These are phyloP conservation scores for Pandemis cinnamomeana DNA, from an alignment of 2,888 invertebrate genomes.

Conservation along the genomic window DNA sequence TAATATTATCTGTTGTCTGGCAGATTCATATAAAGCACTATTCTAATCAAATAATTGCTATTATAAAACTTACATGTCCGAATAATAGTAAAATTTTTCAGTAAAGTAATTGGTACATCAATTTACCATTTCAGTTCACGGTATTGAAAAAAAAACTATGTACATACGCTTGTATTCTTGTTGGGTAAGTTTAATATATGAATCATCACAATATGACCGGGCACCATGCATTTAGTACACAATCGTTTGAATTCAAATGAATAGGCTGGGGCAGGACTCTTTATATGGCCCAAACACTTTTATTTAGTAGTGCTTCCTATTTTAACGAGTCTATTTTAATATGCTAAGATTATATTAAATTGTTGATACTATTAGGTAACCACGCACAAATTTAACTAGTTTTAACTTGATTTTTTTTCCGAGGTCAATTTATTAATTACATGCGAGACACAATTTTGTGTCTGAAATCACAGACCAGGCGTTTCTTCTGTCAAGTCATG, in stretches of 20 bases:
- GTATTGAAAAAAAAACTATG: slow-evolving; percentile 3
- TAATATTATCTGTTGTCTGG: slow-evolving; percentile 36
- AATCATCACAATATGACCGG: slow-evolving; percentile 41
- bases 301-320: slow-evolving; percentile 2
- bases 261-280: background rate
- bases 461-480: background rate
- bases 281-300: background rate
- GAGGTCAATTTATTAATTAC: background rate
- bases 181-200: slow-evolving; percentile 19
- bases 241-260: background rate
- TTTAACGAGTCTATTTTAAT: background rate
- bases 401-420: background rate
- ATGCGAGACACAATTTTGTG: background rate
- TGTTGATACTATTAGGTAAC: slow-evolving; percentile 5
- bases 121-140: slow-evolving; percentile 5
- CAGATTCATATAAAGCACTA: background rate
- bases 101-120: background rate
- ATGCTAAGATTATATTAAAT: slow-evolving; percentile 4
- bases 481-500: background rate
- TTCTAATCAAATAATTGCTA: slow-evolving; percentile 3
- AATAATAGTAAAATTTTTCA: background rate
- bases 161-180: slow-evolving; percentile 38
- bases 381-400: slow-evolving; percentile 16
- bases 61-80: background rate
- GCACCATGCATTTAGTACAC: slow-evolving; percentile 28